Evolutionary conservation across 2,113 vertebrate genomes (phyloP).

Genomic region (Neotragus moschatus): DNA sequence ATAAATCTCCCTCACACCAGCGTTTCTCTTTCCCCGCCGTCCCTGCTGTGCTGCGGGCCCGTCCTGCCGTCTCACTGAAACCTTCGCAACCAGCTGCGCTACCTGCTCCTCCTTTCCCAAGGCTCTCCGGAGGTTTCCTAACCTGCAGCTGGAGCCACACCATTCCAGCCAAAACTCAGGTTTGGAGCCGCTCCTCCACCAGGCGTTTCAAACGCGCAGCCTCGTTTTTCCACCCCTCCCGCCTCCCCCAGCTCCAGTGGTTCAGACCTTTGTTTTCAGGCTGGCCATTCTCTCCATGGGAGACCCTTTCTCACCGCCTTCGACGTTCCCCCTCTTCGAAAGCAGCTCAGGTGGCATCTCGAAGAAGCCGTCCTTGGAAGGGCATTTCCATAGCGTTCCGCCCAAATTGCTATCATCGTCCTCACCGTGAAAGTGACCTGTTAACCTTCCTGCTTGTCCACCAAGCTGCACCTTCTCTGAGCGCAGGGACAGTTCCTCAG

Average conservation of each 20-base stretch:
- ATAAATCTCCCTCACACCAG: not conserved
- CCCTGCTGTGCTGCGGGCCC: not conserved
- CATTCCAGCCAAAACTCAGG: not conserved
- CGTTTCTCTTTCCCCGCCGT: not conserved
- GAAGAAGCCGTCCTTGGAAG: not conserved
- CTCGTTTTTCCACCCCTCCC: not conserved
- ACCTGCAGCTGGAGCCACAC: not conserved
- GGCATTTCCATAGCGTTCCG: not conserved
- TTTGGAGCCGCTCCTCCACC: not conserved
- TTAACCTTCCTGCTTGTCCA: not conserved
- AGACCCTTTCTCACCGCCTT: not conserved
- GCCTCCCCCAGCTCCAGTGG: fast-evolving
- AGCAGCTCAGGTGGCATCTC: not conserved
- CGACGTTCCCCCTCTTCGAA: not conserved
- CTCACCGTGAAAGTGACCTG: not conserved
- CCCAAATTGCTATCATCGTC: not conserved
- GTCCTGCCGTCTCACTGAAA: too few species aligned
- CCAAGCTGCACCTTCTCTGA: not conserved
- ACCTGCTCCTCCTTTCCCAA: not conserved
- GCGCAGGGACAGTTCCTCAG: not conserved
- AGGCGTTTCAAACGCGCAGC: not conserved
- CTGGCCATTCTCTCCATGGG: not conserved
- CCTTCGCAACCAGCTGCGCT: not conserved
- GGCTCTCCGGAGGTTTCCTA: not conserved
- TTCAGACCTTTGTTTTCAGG: not conserved